Conservation (phyloP, 2,113 vertebrate genomes). For the Asarcornis scutulata region DNA sequence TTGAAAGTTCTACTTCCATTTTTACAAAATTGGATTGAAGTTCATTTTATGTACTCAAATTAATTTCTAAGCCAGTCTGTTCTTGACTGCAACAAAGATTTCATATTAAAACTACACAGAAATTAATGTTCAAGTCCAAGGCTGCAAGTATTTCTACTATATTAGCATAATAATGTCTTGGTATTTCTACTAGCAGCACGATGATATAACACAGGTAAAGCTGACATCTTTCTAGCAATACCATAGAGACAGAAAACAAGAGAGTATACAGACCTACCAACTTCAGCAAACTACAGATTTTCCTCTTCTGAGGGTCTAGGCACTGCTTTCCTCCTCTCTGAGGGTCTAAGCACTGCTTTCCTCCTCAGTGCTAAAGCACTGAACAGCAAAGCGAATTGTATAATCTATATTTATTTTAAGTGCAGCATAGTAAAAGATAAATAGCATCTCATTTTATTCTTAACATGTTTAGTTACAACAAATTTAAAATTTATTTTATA, state of each 20-base stretch:
- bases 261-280: neutral
- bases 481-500: neutral
- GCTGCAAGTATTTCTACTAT: neutral
- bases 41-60: neutral
- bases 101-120: neutral
- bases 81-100: neutral
- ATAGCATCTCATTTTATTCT: neutral
- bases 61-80: neutral
- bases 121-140: neutral
- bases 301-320: neutral
- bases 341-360: neutral
- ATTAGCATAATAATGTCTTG: constrained; percentile 23
- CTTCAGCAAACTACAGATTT: neutral
- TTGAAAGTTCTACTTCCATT: neutral
- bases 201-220: constrained; percentile 19
- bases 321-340: neutral
- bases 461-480: neutral
- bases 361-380: neutral
- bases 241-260: neutral
- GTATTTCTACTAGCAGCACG: neutral
- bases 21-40: neutral
- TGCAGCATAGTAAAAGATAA: neutral
- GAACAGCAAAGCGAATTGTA: neutral
- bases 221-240: constrained; percentile 24
- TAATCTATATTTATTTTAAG: neutral